phyloP scores from a whole-genome alignment of 1,140 invertebrate species.

The Drosophila saltans region DNA sequence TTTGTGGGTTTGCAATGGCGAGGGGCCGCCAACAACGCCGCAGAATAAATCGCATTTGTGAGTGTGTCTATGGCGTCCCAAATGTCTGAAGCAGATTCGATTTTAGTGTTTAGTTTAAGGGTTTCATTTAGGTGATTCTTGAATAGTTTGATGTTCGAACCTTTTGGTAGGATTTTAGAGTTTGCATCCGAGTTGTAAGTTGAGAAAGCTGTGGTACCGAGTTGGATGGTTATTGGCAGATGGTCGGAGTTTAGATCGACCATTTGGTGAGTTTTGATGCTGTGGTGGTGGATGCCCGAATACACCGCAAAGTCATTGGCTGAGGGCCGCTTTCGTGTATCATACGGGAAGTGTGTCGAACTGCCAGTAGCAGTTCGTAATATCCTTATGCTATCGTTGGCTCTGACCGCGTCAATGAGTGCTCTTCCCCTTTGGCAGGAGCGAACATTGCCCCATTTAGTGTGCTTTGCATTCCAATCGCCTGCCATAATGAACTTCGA shows the following conservation, averaged over 20 bases:
- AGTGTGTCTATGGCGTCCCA: no score
- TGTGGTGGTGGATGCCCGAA: not conserved
- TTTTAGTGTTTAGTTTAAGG: no score
- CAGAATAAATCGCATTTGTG: no score
- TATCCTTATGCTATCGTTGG: not conserved
- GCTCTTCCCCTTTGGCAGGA: not conserved
- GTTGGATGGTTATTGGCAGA: not conserved
- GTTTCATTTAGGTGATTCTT: no score
- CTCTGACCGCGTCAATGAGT: not conserved
- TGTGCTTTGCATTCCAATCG: conserved; percentile 7
- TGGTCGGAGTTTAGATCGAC: not conserved
- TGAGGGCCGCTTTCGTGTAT: not conserved
- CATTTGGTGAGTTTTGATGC: not conserved
- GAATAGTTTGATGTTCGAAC: no score
- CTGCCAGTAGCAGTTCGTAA: conserved; percentile 1
- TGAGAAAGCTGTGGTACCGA: not conserved
- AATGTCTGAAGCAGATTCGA: no score
- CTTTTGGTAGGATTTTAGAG: no score
- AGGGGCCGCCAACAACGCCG: no score
- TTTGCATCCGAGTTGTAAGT: no score
- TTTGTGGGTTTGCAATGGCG: no score
- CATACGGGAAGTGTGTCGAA: not conserved
- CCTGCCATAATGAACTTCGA: not conserved
- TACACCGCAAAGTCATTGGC: not conserved
- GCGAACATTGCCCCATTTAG: not conserved